Evolutionary conservation across 2,797 vertebrate species (phyloP).

Genomic region (Gephyroberyx darwinii): DNA sequence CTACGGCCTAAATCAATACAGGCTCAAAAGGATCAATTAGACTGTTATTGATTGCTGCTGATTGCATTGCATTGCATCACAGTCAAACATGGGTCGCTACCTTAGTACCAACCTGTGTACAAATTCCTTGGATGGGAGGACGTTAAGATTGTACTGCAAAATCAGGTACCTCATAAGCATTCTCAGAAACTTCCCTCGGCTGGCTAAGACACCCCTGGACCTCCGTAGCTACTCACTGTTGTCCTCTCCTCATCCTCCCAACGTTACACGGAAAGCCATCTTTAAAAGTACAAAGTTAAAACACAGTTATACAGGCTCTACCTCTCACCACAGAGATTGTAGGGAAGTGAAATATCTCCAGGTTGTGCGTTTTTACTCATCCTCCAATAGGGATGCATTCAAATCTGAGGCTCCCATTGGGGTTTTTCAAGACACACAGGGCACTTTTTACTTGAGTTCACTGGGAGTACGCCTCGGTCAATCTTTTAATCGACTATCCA

Average conservation of each 20-base stretch:
- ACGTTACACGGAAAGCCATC: conserved; percentile 28
- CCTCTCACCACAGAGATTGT: conserved; percentile 8
- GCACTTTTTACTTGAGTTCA: conserved; percentile 44
- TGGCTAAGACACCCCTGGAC: conserved; percentile 40
- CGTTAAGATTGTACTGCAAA: conserved; percentile 61
- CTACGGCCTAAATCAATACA: background rate
- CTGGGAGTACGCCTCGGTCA: conserved; percentile 62
- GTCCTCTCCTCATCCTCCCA: conserved; percentile 25
- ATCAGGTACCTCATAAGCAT: conserved; percentile 64
- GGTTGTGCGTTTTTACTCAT: conserved; percentile 56
- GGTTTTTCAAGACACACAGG: conserved; percentile 55
- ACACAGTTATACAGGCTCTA: background rate
- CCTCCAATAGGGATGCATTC: conserved; percentile 60
- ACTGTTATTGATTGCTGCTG: conserved; percentile 19
- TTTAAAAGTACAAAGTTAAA: conserved; percentile 38
- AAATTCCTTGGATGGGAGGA: conserved; percentile 47
- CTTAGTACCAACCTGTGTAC: conserved; percentile 53
- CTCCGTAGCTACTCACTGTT: conserved; percentile 31
- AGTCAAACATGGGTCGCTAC: conserved; percentile 65
- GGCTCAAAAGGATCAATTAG: conserved; percentile 20
- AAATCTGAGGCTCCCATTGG: conserved; percentile 74
- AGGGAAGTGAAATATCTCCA: conserved; percentile 37
- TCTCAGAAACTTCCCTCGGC: conserved; percentile 48
- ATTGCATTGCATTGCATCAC: conserved; percentile 7
- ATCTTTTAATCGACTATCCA: conserved; percentile 70